phyloP scores from a whole-genome alignment of 1,140 invertebrate genomes.

The Hycleus phaleratus region DNA sequence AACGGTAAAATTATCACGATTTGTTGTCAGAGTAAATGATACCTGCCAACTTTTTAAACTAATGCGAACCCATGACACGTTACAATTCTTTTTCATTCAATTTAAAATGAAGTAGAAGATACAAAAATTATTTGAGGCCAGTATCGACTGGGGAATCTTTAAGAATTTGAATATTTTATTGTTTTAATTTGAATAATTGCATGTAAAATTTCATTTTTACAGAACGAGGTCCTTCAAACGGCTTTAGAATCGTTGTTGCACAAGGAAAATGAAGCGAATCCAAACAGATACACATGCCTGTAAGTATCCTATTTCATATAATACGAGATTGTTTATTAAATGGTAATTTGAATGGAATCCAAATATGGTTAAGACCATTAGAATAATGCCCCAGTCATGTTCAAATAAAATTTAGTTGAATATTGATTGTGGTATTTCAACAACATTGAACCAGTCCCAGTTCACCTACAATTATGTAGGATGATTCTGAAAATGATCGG shows the following conservation, averaged over 20 bases:
- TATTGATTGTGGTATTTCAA: background rate
- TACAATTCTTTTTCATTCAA: too few species aligned
- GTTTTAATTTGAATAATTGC: too few species aligned
- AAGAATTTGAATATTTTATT: too few species aligned
- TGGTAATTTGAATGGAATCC: background rate
- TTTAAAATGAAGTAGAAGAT: too few species aligned
- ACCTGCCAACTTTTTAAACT: too few species aligned
- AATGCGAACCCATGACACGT: too few species aligned
- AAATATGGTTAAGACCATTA: background rate
- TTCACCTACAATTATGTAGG: too few species aligned
- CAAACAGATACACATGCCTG: constrained; percentile 30
- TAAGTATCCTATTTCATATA: constrained; percentile 26
- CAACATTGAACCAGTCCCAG: background rate
- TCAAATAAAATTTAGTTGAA: background rate
- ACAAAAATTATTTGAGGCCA: too few species aligned
- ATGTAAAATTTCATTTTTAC: constrained; percentile 32
- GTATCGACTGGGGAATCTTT: too few species aligned
- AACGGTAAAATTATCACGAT: too few species aligned
- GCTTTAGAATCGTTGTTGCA: constrained; percentile 41
- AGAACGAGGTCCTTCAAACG: constrained; percentile 45
- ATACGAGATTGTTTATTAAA: background rate
- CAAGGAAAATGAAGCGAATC: constrained; percentile 34
- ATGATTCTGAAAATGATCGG: too few species aligned
- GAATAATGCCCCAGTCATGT: background rate
- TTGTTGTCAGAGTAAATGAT: too few species aligned